Evolutionary conservation across 1,140 invertebrate genomes (phyloP).

Genomic region (Dermatophagoides farinae): DNA sequence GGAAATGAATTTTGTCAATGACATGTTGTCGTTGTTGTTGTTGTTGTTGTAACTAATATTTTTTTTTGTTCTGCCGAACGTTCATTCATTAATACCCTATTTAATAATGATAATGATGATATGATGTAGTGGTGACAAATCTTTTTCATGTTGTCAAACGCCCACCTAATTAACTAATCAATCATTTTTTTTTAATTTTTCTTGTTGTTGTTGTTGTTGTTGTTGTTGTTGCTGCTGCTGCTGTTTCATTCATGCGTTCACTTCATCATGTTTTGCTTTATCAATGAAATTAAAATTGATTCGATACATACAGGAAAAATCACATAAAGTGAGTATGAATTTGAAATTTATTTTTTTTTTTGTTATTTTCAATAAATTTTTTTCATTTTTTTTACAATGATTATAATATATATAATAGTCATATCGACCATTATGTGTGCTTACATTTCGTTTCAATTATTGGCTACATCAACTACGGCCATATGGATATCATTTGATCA

Average conservation of each 20-base stretch:
- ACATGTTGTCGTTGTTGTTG: no score
- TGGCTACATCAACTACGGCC: conserved; percentile 61
- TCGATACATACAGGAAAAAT: conserved; percentile 1
- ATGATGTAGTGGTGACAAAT: no score
- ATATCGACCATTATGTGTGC: conserved; percentile 69
- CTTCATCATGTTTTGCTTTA: neutral
- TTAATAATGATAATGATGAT: no score
- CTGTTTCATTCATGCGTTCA: neutral
- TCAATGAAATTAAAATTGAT: neutral
- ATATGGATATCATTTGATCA: conserved; percentile 73
- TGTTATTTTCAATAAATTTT: neutral
- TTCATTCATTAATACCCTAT: no score
- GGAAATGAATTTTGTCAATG: no score
- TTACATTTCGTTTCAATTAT: conserved; percentile 80
- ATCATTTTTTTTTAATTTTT: neutral
- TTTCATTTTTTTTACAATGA: neutral
- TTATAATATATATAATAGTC: conserved; percentile 32
- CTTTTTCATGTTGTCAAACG: no score
- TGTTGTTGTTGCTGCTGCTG: no score
- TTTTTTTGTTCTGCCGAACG: no score
- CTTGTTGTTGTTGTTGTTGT: neutral
- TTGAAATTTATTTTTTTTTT: neutral
- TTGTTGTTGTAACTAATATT: no score
- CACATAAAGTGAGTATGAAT: conserved; percentile 9
- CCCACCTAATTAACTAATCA: neutral